Evolutionary conservation across 2,888 invertebrate species (phyloP).

Genomic region (Terebella lapidaria): DNA sequence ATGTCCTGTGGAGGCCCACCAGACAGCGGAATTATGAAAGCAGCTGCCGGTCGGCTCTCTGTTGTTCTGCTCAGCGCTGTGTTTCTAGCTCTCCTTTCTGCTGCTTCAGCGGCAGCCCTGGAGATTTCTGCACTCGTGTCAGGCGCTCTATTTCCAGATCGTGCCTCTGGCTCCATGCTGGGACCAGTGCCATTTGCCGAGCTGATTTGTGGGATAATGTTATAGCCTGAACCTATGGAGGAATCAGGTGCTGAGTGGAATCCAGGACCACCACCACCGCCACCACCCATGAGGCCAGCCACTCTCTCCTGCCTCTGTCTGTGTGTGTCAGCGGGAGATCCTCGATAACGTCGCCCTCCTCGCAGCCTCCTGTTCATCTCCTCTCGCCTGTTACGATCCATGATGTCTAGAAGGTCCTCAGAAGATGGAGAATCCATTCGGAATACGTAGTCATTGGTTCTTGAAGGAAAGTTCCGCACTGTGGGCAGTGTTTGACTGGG

Average conservation of each 20-base stretch:
- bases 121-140: background rate
- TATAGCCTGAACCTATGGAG: background rate
- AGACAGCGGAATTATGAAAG: background rate
- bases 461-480: background rate
- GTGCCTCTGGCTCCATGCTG: no score
- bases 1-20: background rate
- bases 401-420: background rate
- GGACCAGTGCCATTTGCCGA: background rate
- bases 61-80: background rate
- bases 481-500: background rate
- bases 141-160: background rate
- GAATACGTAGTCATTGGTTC: background rate
- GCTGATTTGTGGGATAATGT: no score
- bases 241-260: background rate
- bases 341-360: background rate
- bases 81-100: background rate
- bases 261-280: background rate
- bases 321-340: background rate
- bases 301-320: background rate
- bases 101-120: background rate
- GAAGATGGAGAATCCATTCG: background rate
- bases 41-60: slow-evolving; percentile 2
- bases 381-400: background rate
- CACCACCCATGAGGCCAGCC: background rate
- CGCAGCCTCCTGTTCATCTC: background rate